Percentiles rank a stretch among this genome's conserved stretches.
These are phyloP conservation scores for Adelosebastes latens DNA, from an alignment of 2,797 vertebrate species.

Conservation along the genomic window DNA sequence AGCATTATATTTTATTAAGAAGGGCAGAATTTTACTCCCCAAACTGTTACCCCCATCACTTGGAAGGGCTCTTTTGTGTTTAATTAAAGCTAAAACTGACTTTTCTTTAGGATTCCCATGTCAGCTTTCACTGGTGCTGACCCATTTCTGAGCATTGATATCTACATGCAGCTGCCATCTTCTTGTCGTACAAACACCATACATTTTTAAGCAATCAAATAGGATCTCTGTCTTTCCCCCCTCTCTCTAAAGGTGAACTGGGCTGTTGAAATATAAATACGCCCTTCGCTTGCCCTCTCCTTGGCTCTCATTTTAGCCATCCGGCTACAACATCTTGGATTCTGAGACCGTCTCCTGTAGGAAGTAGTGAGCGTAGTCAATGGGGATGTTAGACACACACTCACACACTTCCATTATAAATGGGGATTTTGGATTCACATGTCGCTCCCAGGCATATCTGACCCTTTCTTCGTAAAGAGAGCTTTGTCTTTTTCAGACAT, in stretches of 20 bases:
- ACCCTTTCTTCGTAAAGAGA: conserved; percentile 49
- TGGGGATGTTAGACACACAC: conserved; percentile 46
- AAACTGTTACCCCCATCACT: conserved; percentile 25
- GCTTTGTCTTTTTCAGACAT: conserved; percentile 42
- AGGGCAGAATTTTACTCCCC: conserved; percentile 44
- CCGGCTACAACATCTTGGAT: conserved; percentile 36
- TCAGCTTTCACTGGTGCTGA: conserved; percentile 31
- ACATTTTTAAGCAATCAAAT: conserved; percentile 70
- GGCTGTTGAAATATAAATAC: conserved; percentile 81
- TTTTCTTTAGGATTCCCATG: conserved; percentile 23
- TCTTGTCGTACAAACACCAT: conserved; percentile 56
- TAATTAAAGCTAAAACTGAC: conserved; percentile 51
- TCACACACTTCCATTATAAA: conserved; percentile 37
- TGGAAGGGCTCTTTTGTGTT: conserved; percentile 50
- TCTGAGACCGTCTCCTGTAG: conserved; percentile 53
- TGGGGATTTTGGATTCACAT: conserved; percentile 44
- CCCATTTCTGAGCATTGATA: conserved; percentile 37
- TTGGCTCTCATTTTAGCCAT: conserved; percentile 56
- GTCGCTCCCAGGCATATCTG: conserved; percentile 57
- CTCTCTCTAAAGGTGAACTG: conserved; percentile 29
- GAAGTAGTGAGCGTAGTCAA: conserved; percentile 16
- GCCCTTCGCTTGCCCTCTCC: conserved; percentile 65
- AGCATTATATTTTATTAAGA: conserved; percentile 56
- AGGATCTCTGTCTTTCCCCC: conserved; percentile 47
- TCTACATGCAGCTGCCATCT: conserved; percentile 29